Evolutionary conservation across 2,113 vertebrate species (phyloP).

Genomic region (Melierax canorus): DNA sequence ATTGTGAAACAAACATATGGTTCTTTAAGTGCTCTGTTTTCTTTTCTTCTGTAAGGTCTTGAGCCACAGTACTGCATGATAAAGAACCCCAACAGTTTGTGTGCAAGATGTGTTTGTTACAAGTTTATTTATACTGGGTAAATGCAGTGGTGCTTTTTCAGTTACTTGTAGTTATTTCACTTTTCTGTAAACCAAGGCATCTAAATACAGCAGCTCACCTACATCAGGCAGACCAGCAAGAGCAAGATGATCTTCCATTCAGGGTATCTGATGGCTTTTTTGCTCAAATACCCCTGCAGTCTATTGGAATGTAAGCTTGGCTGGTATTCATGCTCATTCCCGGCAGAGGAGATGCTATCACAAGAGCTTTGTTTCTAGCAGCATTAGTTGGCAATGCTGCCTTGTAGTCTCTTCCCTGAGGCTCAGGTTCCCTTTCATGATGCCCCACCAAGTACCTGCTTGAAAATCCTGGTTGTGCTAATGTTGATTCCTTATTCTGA

Average conservation of each 20-base stretch:
- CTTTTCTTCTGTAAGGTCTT: background rate
- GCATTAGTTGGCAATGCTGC: background rate
- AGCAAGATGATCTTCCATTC: background rate
- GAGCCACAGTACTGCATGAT: background rate
- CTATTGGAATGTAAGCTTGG: constrained; percentile 3
- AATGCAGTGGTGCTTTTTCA: background rate
- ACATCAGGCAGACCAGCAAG: background rate
- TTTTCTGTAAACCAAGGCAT: background rate
- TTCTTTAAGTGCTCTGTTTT: background rate
- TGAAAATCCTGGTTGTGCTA: background rate
- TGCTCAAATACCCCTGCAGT: background rate
- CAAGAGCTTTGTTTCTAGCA: background rate
- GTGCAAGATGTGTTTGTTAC: background rate
- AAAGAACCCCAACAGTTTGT: background rate
- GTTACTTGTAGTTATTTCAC: background rate
- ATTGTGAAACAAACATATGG: background rate
- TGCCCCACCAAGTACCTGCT: background rate
- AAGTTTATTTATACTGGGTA: background rate
- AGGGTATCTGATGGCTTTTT: background rate
- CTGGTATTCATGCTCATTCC: background rate
- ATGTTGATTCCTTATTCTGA: background rate
- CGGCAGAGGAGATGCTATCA: background rate
- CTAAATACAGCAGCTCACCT: background rate
- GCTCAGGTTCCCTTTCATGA: background rate
- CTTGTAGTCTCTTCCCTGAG: background rate